A percentile compares a stretch with the other conserved stretches of the same genome.
phyloP scores from a whole-genome alignment of 1,140 invertebrate genomes.

The Cryptotermes secundus region DNA sequence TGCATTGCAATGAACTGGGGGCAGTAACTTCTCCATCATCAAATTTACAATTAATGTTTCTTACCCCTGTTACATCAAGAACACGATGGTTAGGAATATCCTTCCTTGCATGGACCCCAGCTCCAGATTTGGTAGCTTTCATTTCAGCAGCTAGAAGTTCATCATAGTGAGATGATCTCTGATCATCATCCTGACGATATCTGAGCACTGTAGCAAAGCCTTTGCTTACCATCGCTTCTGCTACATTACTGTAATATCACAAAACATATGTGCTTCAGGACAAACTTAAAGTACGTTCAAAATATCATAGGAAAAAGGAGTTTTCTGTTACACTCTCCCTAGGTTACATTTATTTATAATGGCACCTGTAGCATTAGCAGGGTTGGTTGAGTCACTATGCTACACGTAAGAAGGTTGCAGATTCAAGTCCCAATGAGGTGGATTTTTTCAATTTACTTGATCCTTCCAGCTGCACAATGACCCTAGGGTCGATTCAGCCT shows the following conservation, averaged over 20 bases:
- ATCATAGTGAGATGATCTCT: slow-evolving; percentile 92
- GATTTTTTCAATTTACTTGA: too few relatives aligned
- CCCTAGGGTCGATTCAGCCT: too few relatives aligned
- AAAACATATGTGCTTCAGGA: slow-evolving; percentile 15
- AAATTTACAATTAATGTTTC: background rate
- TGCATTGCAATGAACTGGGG: too few relatives aligned
- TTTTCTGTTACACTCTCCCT: background rate
- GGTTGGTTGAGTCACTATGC: too few relatives aligned
- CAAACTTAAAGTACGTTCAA: too few relatives aligned
- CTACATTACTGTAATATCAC: slow-evolving; percentile 73
- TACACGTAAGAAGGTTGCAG: too few relatives aligned
- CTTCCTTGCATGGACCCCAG: slow-evolving; percentile 85
- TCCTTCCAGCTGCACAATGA: too few relatives aligned
- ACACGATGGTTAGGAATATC: slow-evolving; percentile 76
- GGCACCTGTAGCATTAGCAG: background rate
- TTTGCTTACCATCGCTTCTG: slow-evolving; percentile 89
- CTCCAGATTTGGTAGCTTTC: slow-evolving; percentile 82
- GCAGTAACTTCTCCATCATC: too few relatives aligned
- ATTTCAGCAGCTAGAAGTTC: slow-evolving; percentile 89
- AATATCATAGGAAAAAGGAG: background rate
- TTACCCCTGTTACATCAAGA: slow-evolving; percentile 75
- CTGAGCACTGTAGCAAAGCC: slow-evolving; percentile 90
- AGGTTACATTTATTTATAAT: background rate
- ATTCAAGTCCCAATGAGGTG: too few relatives aligned
- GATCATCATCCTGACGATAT: slow-evolving; percentile 94